Percentiles rank a stretch among this genome's conserved stretches.
Evolutionary conservation across 2,797 vertebrate species (phyloP).

Genomic region (Otus scops): DNA sequence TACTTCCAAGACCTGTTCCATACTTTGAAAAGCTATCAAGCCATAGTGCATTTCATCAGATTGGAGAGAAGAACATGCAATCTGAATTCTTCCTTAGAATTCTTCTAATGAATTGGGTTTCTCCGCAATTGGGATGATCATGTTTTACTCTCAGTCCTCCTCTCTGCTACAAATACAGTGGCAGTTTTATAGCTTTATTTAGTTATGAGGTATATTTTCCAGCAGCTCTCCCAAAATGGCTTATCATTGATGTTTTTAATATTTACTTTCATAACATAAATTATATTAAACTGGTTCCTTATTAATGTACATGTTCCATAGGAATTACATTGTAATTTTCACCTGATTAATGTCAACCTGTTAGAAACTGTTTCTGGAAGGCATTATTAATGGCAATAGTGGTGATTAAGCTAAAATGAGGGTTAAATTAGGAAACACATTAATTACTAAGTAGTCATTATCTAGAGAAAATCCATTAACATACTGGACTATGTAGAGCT

Average conservation of each 20-base stretch:
- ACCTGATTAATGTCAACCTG: slow-evolving; percentile 14
- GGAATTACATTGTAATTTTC: slow-evolving; percentile 36
- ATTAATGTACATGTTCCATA: neutral
- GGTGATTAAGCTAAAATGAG: slow-evolving; percentile 14
- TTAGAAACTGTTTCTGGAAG: slow-evolving; percentile 14
- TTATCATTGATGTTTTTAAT: neutral
- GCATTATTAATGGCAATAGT: neutral
- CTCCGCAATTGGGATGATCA: neutral
- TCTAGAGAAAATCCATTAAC: slow-evolving; percentile 9
- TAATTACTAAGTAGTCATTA: slow-evolving; percentile 19
- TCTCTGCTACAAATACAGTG: neutral
- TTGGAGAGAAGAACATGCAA: neutral
- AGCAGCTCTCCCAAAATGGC: neutral
- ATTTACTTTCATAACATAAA: neutral
- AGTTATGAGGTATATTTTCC: neutral
- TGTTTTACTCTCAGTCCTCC: neutral
- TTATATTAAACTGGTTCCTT: neutral
- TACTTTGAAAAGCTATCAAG: neutral
- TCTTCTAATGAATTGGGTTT: neutral
- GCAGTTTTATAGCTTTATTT: neutral
- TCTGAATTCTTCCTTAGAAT: neutral
- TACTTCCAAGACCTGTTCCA: neutral
- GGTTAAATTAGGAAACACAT: slow-evolving; percentile 34
- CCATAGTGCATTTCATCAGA: neutral
- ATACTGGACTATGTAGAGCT: neutral